A percentile compares a stretch with the other conserved stretches of the same genome.
phyloP scores from a whole-genome alignment of 2,113 vertebrate genomes.

The Rallus limicola region DNA sequence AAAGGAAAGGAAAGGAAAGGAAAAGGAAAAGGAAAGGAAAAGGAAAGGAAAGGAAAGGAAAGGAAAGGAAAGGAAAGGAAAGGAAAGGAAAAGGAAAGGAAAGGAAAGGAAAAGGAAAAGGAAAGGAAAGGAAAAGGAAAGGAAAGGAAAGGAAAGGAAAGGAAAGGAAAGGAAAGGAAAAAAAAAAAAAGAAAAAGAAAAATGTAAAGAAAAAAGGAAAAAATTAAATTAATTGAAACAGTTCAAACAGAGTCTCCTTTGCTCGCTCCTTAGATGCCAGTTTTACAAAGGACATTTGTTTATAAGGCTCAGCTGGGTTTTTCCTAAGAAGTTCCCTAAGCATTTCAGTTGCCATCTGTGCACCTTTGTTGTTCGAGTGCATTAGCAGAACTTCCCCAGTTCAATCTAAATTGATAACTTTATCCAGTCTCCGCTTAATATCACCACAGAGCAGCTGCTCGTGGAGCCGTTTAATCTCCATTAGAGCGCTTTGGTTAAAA shows the following conservation, averaged over 20 bases:
- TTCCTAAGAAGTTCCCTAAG: slow-evolving; percentile 53
- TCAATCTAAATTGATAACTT: slow-evolving; percentile 19
- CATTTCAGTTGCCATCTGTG: slow-evolving; percentile 54
- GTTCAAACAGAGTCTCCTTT: neutral
- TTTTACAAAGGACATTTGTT: slow-evolving; percentile 33
- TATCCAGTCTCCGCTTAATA: slow-evolving; percentile 11
- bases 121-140: no score
- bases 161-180: no score
- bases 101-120: no score
- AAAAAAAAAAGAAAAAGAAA: no score
- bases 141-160: no score
- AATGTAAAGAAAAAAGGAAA: no score
- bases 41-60: no score
- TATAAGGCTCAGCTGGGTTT: slow-evolving; percentile 45
- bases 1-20: no score
- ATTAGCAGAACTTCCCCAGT: slow-evolving; percentile 22
- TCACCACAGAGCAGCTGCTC: neutral
- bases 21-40: no score
- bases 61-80: no score
- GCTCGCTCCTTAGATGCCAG: neutral
- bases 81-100: no score
- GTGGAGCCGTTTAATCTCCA: slow-evolving; percentile 5
- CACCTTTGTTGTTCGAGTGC: slow-evolving; percentile 41
- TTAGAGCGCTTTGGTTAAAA: neutral
- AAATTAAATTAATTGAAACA: neutral